These are phyloP conservation scores for Oreocharis arfaki DNA, from an alignment of 2,113 vertebrate genomes.

Conservation along the genomic window DNA sequence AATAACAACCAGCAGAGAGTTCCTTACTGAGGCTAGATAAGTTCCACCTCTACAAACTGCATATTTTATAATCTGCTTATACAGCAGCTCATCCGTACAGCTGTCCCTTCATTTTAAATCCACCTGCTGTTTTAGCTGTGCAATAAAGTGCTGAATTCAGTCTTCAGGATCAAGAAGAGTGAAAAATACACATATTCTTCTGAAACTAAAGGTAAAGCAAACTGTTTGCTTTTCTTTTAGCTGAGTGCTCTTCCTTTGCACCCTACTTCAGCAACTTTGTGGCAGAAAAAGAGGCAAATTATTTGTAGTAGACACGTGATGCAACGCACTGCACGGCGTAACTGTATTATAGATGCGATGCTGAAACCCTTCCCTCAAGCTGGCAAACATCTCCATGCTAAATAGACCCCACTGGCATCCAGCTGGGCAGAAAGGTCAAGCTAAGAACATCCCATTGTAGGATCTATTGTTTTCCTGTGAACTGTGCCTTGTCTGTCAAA, in stretches of 20 bases:
- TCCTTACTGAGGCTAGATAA: slow-evolving; percentile 24
- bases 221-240: background rate
- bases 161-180: background rate
- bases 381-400: background rate
- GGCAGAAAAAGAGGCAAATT: background rate
- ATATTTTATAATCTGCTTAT: slow-evolving; percentile 41
- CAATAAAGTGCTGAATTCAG: background rate
- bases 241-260: background rate
- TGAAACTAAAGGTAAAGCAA: background rate
- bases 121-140: slow-evolving; percentile 3
- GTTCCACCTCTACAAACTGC: slow-evolving; percentile 27
- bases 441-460: background rate
- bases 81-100: background rate
- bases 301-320: background rate
- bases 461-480: background rate
- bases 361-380: background rate
- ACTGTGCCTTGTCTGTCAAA: background rate
- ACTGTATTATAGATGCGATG: background rate
- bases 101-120: slow-evolving; percentile 25
- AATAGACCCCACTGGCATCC: background rate
- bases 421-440: background rate
- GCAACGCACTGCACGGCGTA: background rate
- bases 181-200: background rate
- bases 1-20: slow-evolving; percentile 24
- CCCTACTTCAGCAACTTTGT: background rate